These are phyloP conservation scores for Cephalopachus bancanus DNA, from an alignment of 2,797 vertebrate genomes.

Conservation along the genomic window DNA sequence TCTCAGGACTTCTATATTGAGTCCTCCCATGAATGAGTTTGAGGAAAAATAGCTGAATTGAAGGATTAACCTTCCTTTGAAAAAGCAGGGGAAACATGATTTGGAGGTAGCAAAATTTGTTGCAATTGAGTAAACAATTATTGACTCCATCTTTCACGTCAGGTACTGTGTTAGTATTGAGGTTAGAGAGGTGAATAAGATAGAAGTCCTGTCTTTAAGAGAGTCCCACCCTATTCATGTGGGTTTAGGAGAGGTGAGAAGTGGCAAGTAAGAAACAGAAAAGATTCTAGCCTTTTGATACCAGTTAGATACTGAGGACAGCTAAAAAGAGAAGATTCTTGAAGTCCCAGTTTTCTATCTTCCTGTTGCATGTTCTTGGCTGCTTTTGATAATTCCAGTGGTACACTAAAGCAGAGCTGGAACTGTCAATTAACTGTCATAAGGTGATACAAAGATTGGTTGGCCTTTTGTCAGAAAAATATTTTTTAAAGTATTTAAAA, in stretches of 20 bases:
- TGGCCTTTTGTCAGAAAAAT: constrained; percentile 27
- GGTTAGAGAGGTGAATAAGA: neutral
- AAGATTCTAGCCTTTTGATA: neutral
- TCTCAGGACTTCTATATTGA: neutral
- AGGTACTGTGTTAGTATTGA: neutral
- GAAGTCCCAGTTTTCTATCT: constrained; percentile 10
- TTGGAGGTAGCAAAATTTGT: neutral
- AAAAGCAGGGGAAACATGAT: constrained; percentile 6
- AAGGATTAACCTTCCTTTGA: neutral
- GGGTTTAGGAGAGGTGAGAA: neutral
- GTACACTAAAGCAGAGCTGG: neutral
- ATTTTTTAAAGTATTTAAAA: neutral
- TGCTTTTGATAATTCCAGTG: constrained; percentile 59
- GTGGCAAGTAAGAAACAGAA: neutral
- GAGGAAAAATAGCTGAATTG: neutral
- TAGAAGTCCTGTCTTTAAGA: constrained; percentile 44
- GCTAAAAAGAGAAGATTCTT: constrained; percentile 32
- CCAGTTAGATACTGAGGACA: neutral
- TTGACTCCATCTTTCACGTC: neutral
- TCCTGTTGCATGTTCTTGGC: neutral
- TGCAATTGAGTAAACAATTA: constrained; percentile 13
- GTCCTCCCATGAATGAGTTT: neutral
- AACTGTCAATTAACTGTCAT: neutral
- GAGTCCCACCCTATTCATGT: neutral
- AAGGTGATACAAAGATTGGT: neutral